These are phyloP conservation scores for Acrobasis suavella DNA, from an alignment of 2,888 invertebrate genomes.

Conservation along the genomic window DNA sequence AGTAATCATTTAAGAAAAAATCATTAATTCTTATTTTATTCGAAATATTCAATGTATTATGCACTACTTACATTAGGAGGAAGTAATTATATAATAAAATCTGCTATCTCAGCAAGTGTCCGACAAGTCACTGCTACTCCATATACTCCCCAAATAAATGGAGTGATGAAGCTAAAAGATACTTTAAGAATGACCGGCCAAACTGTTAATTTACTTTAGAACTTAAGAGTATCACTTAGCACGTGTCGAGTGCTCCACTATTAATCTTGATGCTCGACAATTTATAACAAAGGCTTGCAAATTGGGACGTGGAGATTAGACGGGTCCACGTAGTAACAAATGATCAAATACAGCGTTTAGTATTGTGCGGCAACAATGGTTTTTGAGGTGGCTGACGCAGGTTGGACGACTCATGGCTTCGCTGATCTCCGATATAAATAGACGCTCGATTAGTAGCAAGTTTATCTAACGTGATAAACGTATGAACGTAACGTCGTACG, in stretches of 20 bases:
- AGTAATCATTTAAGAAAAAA: too few relatives aligned
- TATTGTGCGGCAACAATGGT: conserved; percentile 44
- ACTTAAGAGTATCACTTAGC: conserved; percentile 63
- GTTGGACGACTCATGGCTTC: conserved; percentile 31
- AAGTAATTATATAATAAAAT: too few relatives aligned
- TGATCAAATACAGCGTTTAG: conserved; percentile 44
- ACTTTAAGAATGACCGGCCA: conserved; percentile 21
- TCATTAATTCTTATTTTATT: too few relatives aligned
- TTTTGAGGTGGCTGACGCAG: conserved; percentile 34
- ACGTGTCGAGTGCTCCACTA: conserved; percentile 65
- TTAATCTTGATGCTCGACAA: conserved; percentile 78
- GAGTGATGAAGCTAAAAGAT: conserved; percentile 15
- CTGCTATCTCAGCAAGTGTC: background rate
- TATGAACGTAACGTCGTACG: too few relatives aligned
- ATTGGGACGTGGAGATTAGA: conserved; percentile 64
- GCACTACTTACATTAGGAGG: too few relatives aligned
- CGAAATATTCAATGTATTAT: too few relatives aligned
- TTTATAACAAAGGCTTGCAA: conserved; percentile 68
- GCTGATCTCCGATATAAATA: background rate
- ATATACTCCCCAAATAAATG: background rate
- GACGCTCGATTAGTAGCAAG: background rate
- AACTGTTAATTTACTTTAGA: conserved; percentile 49
- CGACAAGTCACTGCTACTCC: background rate
- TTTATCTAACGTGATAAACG: too few relatives aligned
- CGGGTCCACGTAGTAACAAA: conserved; percentile 57